A percentile compares a stretch with the other conserved stretches of the same genome.
Evolutionary conservation across 2,113 vertebrate genomes (phyloP).

Genomic region (Oncorhynchus mykiss): DNA sequence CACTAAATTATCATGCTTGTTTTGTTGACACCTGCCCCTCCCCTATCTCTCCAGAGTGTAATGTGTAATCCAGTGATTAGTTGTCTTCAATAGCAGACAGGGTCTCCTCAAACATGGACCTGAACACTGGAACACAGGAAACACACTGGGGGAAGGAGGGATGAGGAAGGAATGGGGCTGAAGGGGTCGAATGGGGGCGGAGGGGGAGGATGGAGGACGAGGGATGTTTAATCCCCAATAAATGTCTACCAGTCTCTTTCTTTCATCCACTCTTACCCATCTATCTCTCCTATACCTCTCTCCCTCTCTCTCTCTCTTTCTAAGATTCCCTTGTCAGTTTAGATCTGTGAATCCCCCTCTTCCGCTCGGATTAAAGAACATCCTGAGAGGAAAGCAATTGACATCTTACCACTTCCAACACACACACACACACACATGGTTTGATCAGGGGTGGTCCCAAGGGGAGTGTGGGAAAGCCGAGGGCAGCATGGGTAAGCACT

Average conservation of each 20-base stretch:
- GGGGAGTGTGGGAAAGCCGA: constrained; percentile 27
- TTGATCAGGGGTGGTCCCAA: constrained; percentile 25
- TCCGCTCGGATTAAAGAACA: constrained; percentile 37
- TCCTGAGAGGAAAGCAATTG: constrained; percentile 26
- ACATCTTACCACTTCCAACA: constrained; percentile 17
- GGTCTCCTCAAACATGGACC: neutral
- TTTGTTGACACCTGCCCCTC: constrained; percentile 21
- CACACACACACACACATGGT: constrained; percentile 32
- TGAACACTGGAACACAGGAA: neutral
- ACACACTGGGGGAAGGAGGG: neutral
- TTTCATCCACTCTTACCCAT: neutral
- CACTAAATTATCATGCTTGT: constrained; percentile 39
- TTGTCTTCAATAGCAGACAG: constrained; percentile 14
- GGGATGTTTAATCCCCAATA: neutral
- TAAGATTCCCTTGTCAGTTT: constrained; percentile 15
- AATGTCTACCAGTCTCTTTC: neutral
- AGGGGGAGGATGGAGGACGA: neutral
- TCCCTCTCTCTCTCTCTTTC: constrained; percentile 15
- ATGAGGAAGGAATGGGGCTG: neutral
- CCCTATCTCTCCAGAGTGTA: neutral
- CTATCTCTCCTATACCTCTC: neutral
- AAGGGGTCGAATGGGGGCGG: neutral
- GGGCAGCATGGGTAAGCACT: constrained; percentile 49
- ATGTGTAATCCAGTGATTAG: constrained; percentile 15
- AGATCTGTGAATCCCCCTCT: constrained; percentile 19